Percentiles rank a stretch among this genome's conserved stretches.
phyloP scores from a whole-genome alignment of 2,113 vertebrate species.

The Oncorhynchus clarkii region DNA sequence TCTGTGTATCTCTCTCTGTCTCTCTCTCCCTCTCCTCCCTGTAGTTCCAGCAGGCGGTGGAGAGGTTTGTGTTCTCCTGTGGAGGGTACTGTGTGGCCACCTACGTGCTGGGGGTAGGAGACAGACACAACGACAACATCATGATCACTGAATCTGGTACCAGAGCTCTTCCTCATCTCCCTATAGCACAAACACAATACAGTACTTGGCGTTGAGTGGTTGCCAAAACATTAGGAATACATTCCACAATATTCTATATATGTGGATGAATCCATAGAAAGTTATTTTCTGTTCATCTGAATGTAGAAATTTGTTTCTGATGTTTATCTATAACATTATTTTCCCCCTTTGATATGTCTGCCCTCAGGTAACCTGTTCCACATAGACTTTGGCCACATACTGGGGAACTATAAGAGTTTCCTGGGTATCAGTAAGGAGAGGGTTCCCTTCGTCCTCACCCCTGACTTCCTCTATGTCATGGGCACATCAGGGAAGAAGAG shows the following conservation, averaged over 20 bases:
- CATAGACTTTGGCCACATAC: conserved; percentile 98
- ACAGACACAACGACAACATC: conserved; percentile 98
- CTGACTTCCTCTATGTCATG: conserved; percentile 98
- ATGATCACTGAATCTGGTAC: conserved; percentile 98
- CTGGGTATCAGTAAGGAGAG: conserved; percentile 97
- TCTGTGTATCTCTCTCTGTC: background rate
- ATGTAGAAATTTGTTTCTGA: background rate
- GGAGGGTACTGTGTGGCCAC: conserved; percentile 98
- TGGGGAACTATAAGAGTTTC: conserved; percentile 99
- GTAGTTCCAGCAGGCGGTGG: conserved; percentile 92
- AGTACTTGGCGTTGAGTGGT: conserved; percentile 3
- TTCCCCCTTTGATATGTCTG: conserved; percentile 5
- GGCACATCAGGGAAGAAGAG: conserved; percentile 93
- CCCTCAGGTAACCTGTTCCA: conserved; percentile 93
- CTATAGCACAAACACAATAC: background rate
- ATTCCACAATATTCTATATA: no score
- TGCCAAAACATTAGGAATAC: background rate
- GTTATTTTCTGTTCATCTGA: background rate
- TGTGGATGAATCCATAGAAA: no score
- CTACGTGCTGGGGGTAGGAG: conserved; percentile 97
- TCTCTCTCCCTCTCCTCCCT: background rate
- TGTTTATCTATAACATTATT: background rate
- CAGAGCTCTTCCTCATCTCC: background rate
- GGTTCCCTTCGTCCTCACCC: conserved; percentile 96
- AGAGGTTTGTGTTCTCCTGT: conserved; percentile 93